Evolutionary conservation across 2,888 invertebrate genomes (phyloP).

Genomic region (Amiota mariae): DNA sequence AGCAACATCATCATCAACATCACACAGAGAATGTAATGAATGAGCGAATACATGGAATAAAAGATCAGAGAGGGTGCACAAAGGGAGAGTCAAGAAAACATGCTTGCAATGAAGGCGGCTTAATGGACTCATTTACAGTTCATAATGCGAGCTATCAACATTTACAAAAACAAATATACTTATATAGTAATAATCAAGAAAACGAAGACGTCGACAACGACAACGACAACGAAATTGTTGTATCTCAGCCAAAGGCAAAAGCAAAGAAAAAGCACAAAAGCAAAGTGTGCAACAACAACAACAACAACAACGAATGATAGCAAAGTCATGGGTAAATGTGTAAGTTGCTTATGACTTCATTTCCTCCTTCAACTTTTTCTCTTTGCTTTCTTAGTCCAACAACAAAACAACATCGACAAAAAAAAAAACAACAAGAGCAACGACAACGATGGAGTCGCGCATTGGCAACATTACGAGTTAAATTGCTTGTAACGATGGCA

Average conservation of each 20-base stretch:
- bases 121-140: constrained; percentile 66
- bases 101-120: constrained; percentile 40
- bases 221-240: too few relatives aligned
- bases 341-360: too few relatives aligned
- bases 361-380: too few relatives aligned
- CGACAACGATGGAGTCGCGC: constrained; percentile 37
- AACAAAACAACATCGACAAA: constrained; percentile 27
- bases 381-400: too few relatives aligned
- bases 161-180: constrained; percentile 36
- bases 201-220: constrained; percentile 24
- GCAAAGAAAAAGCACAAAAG: constrained; percentile 20
- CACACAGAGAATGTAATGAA: too few relatives aligned
- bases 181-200: too few relatives aligned
- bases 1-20: neutral
- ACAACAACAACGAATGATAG: constrained; percentile 10
- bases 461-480: constrained; percentile 66
- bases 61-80: neutral
- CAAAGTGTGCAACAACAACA: neutral
- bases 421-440: constrained; percentile 36
- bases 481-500: constrained; percentile 67
- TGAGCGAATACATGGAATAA: neutral
- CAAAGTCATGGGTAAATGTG: neutral
- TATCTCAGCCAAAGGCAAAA: constrained; percentile 17
- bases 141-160: constrained; percentile 49
- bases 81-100: neutral